These are phyloP conservation scores for Aphodius sticticus DNA, from an alignment of 2,888 invertebrate species.

Conservation along the genomic window DNA sequence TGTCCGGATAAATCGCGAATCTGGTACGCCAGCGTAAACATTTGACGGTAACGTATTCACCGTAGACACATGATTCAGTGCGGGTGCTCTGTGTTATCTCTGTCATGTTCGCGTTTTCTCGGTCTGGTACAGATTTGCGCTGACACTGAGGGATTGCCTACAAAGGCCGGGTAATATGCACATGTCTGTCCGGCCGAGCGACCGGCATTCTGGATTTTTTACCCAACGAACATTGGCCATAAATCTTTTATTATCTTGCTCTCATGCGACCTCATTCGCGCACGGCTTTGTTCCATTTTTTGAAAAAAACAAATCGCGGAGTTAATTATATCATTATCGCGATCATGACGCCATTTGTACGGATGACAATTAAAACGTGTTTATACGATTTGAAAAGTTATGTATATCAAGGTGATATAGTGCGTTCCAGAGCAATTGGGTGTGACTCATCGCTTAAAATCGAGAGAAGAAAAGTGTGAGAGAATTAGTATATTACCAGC, in stretches of 20 bases:
- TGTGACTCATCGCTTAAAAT: too few species aligned
- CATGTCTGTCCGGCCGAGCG: constrained; percentile 6
- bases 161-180: constrained; percentile 15
- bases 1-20: constrained; percentile 48
- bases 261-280: neutral
- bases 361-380: constrained; percentile 32
- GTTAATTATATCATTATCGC: neutral
- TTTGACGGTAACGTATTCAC: constrained; percentile 43
- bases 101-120: constrained; percentile 52
- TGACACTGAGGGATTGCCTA: constrained; percentile 42
- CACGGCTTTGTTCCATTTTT: neutral
- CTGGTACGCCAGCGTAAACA: neutral
- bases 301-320: neutral
- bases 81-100: constrained; percentile 49
- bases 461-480: too few species aligned
- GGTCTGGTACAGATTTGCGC: constrained; percentile 51
- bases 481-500: too few species aligned
- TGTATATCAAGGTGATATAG: too few species aligned
- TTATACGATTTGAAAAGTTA: constrained; percentile 22
- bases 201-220: constrained; percentile 11
- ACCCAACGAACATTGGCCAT: neutral
- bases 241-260: constrained; percentile 8
- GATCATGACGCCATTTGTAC: neutral
- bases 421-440: too few species aligned
- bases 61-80: constrained; percentile 50